Evolutionary conservation across 2,797 vertebrate species (phyloP).

Genomic region (Cynopterus sphinx): DNA sequence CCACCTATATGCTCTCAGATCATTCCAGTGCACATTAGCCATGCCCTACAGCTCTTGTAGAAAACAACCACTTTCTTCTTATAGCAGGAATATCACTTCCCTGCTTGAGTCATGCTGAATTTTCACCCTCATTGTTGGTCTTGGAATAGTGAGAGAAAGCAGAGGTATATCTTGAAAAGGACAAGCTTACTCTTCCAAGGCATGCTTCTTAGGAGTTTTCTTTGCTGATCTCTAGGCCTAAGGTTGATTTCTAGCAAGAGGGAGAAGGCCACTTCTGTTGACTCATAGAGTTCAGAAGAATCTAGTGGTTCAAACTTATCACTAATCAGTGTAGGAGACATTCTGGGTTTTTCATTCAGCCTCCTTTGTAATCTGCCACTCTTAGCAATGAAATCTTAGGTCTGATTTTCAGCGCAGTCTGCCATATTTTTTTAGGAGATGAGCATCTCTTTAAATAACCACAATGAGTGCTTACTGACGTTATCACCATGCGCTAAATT

Average conservation of each 20-base stretch:
- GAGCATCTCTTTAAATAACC: neutral
- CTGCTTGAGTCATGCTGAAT: neutral
- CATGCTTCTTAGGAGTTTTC: neutral
- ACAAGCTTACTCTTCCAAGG: neutral
- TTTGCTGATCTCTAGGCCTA: neutral
- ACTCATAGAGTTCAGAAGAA: neutral
- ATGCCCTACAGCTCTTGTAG: neutral
- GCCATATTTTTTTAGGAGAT: neutral
- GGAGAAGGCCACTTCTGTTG: neutral
- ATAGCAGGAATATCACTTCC: neutral
- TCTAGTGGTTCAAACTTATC: neutral
- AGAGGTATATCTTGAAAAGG: neutral
- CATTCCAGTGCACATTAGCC: neutral
- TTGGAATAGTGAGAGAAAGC: neutral
- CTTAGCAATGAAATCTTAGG: neutral
- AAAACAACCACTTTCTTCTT: neutral
- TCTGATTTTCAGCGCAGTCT: neutral
- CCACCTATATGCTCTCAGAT: neutral
- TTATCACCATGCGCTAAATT: neutral
- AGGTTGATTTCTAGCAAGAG: neutral
- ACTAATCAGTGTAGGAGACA: neutral
- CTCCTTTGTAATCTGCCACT: neutral
- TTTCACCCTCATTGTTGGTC: neutral
- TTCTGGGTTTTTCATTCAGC: neutral
- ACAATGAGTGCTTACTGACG: neutral